Base-by-base conservation (phyloP, 1,140 invertebrate species). In the Delia radicum region DNA sequence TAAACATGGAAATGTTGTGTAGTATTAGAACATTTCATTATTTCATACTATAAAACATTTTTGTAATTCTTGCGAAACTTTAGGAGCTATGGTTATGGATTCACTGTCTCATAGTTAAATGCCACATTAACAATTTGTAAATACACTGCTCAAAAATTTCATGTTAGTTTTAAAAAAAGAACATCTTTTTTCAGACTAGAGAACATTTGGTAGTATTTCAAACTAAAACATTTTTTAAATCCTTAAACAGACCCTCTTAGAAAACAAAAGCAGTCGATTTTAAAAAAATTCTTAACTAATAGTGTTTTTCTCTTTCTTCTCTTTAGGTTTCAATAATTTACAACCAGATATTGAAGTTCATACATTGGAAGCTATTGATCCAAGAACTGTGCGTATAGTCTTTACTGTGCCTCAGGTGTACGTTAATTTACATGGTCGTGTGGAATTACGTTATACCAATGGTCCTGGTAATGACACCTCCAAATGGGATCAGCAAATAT, bases 381-480 rank as follows among this genome's bases (percentile, higher is more conserved):
- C 93, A 0, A 91, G 91, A 28, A 93, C 93, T 42, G 91, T 96
- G 2, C 91, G 93, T 77, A 89, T 96, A 75, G 89, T 94, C 2
- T 96, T 96, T 83, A 92, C 91, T 7, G 91, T 96, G 12, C 94
- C 95, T 0, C 87, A 90, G 31, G 88, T 95, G 1, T 90, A 95
- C 77, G 94, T 96, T n/a, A 94, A 94, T 62, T 88, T 96, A 29
- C 92, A 94, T 80, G 95, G 94, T 73, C 90, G 93, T 76, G 92
- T 96, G 1, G 94, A 95, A 86, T 87, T 96, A 74, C 89, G 93
- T 79, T 96, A 95, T 80, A 95, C 94, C 6, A 91, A 94, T 80
- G 89, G 90, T 77, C 85, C 93, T 24, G 91, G 92, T 79, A 88
- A 89, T 46, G 92, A 94, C 79, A 87, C 91, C 3, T 87, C 90